phyloP scores from a whole-genome alignment of 2,797 vertebrate genomes.

The Platalea minor region DNA sequence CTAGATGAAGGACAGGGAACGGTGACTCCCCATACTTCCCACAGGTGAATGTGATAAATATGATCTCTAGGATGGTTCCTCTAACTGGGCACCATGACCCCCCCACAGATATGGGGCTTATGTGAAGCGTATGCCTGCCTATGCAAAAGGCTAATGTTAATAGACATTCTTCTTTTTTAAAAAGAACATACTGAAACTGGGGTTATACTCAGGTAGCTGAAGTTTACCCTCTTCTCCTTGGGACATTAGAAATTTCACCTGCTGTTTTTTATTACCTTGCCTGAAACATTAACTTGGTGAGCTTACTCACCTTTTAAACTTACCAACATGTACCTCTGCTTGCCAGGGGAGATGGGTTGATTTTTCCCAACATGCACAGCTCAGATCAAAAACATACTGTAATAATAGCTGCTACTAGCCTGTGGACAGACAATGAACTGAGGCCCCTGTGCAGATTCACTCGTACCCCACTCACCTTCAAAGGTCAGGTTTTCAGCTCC shows the following conservation, averaged over 20 bases:
- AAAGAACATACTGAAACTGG: not conserved
- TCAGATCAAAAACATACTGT: not conserved
- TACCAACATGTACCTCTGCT: not conserved
- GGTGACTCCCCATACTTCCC: not conserved
- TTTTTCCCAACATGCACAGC: not conserved
- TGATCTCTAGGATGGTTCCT: not conserved
- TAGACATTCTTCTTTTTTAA: not conserved
- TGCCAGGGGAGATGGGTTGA: not conserved
- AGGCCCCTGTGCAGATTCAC: not conserved
- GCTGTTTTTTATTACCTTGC: not conserved
- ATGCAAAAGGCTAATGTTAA: not conserved
- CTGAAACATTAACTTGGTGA: not conserved
- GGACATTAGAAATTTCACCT: not conserved
- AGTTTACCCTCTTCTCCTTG: too few relatives aligned
- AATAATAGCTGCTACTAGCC: not conserved
- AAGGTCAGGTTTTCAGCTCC: not conserved
- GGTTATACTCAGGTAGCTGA: not conserved
- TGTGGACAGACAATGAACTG: not conserved
- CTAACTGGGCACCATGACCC: rapidly evolving
- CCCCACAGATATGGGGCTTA: not conserved
- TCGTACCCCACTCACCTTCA: not conserved
- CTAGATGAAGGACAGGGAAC: not conserved
- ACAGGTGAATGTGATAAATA: not conserved
- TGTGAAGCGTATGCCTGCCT: not conserved
- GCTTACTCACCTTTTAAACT: not conserved